Evolutionary conservation across 2,113 vertebrate genomes (phyloP).

Genomic region (Microtus ochrogaster): DNA sequence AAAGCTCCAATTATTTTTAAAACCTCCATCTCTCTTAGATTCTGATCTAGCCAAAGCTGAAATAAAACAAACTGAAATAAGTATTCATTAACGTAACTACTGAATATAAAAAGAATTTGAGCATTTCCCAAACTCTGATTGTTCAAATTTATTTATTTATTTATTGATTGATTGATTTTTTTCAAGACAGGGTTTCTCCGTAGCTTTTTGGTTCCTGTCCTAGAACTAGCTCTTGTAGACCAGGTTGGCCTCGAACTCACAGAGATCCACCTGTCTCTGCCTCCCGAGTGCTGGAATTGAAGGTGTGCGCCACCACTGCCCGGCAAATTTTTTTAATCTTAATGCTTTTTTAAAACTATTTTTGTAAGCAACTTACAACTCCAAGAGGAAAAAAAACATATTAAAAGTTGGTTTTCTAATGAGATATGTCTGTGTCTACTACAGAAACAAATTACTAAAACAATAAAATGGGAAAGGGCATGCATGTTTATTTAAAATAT

Average conservation of each 20-base stretch:
- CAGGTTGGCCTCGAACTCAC: too few relatives aligned
- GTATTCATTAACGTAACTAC: conserved; percentile 79
- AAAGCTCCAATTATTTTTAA: conserved; percentile 96
- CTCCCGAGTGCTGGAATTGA: too few relatives aligned
- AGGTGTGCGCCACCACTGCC: too few relatives aligned
- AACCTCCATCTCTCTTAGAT: conserved; percentile 94
- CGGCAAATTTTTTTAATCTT: background rate
- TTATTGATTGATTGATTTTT: too few relatives aligned
- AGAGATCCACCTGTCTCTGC: too few relatives aligned
- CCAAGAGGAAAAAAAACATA: background rate
- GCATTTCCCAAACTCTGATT: conserved; percentile 33
- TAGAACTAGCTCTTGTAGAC: too few relatives aligned
- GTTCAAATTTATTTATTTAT: background rate
- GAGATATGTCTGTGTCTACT: background rate
- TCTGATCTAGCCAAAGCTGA: conserved; percentile 96
- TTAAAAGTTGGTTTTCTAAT: conserved; percentile 25
- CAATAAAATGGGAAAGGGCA: background rate
- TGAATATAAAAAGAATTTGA: conserved; percentile 75
- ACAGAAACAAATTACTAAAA: conserved; percentile 30
- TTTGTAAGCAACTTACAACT: conserved; percentile 47
- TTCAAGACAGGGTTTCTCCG: too few relatives aligned
- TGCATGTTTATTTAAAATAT: background rate
- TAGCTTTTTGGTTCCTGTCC: too few relatives aligned
- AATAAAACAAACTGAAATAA: conserved; percentile 88
- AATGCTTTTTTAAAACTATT: conserved; percentile 18